phyloP scores from a whole-genome alignment of 2,113 vertebrate genomes.

The Xiphophorus hellerii region DNA sequence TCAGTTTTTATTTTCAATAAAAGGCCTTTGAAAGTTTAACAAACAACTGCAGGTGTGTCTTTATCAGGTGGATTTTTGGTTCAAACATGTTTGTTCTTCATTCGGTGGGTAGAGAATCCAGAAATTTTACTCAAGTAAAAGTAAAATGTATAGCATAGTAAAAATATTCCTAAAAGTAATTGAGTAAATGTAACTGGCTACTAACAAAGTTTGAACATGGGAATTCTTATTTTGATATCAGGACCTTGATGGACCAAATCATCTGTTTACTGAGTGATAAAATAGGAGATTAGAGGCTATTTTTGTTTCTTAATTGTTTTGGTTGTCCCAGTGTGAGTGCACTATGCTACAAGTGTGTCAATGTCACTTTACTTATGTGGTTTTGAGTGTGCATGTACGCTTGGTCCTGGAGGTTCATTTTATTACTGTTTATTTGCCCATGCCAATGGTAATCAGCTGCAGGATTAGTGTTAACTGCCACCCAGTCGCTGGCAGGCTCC shows the following conservation, averaged over 20 bases:
- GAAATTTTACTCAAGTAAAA: no score
- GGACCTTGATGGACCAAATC: no score
- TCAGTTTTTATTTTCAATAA: no score
- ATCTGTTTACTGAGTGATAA: neutral
- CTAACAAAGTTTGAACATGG: neutral
- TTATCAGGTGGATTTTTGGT: no score
- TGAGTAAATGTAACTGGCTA: no score
- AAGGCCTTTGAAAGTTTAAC: no score
- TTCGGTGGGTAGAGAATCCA: no score
- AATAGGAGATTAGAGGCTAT: no score
- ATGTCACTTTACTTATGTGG: conserved; percentile 28
- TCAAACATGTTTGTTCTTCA: no score
- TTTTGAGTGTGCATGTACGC: conserved; percentile 38
- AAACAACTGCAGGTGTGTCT: no score
- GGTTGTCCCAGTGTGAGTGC: neutral
- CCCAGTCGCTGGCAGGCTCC: conserved; percentile 69
- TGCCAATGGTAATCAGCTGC: conserved; percentile 75
- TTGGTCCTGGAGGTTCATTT: conserved; percentile 58
- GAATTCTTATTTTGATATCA: neutral
- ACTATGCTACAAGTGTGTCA: conserved; percentile 21
- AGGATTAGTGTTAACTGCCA: conserved; percentile 79
- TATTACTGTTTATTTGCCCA: conserved; percentile 78
- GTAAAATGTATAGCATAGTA: no score
- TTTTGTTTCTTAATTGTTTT: neutral
- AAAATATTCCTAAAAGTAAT: no score